phyloP scores from a whole-genome alignment of 2,888 invertebrate species.

The Pachydiplax longipennis region DNA sequence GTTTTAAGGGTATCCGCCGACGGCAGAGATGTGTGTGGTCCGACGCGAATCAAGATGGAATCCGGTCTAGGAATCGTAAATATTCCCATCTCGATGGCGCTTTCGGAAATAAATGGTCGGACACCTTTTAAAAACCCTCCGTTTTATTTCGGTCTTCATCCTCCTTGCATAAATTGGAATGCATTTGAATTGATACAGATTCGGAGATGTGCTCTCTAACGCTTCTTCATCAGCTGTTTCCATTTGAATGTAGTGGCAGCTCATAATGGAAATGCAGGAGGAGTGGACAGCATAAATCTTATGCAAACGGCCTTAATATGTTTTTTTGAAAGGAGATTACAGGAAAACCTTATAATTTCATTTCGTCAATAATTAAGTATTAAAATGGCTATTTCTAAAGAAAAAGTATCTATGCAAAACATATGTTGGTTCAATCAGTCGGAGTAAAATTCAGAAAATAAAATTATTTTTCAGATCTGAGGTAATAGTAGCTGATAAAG shows the following conservation, averaged over 20 bases:
- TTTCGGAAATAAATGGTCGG: not conserved
- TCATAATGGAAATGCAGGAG: not conserved
- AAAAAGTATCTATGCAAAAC: too few species aligned
- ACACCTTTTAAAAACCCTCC: not conserved
- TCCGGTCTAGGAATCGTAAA: conserved; percentile 25
- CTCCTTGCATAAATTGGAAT: not conserved
- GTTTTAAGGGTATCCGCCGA: not conserved
- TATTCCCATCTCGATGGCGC: not conserved
- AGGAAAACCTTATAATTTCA: too few species aligned
- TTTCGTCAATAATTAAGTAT: too few species aligned
- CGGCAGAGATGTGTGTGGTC: not conserved
- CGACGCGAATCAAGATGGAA: conserved; percentile 25
- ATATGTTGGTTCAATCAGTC: too few species aligned
- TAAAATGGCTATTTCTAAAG: too few species aligned
- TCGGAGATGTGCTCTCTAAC: not conserved
- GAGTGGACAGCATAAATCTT: too few species aligned
- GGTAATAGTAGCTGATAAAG: too few species aligned
- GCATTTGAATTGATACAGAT: not conserved
- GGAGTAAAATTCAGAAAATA: too few species aligned
- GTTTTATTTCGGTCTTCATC: not conserved
- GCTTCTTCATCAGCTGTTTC: not conserved
- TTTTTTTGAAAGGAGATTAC: too few species aligned
- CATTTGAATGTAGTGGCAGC: not conserved
- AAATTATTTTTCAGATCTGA: too few species aligned
- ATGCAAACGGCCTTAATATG: not conserved